Conservation (phyloP, 2,113 vertebrate genomes). For the Chloropsis hardwickii region DNA sequence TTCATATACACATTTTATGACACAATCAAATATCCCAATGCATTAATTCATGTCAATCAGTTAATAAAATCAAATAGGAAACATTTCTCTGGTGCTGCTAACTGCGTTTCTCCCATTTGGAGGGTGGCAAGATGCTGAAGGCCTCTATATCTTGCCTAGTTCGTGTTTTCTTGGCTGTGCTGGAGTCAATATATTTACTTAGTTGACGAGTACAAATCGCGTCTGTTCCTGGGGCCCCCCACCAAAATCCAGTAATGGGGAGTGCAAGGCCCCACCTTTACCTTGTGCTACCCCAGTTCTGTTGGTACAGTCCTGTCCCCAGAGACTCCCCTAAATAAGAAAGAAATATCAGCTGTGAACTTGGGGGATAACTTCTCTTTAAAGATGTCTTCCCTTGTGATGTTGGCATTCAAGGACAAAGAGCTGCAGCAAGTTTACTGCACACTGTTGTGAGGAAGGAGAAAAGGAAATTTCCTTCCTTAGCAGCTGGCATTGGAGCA, state of each 20-base stretch:
- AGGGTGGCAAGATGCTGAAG: conserved; percentile 11
- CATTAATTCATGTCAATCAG: conserved; percentile 85
- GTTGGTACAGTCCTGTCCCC: not conserved
- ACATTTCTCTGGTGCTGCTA: conserved; percentile 67
- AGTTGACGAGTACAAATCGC: not conserved
- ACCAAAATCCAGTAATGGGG: not conserved
- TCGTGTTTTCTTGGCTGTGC: not conserved
- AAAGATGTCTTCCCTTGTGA: not conserved
- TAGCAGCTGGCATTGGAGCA: not conserved
- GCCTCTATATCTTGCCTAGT: conserved; percentile 2
- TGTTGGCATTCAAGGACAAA: conserved; percentile 31
- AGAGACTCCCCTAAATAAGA: not conserved
- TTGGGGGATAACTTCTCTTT: not conserved
- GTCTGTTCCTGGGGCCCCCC: rapidly evolving
- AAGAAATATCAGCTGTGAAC: not conserved
- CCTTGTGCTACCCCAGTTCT: not conserved
- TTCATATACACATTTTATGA: conserved; percentile 86
- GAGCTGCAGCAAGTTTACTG: not conserved
- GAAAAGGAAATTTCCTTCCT: not conserved
- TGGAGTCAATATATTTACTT: not conserved
- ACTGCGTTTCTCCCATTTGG: conserved; percentile 55
- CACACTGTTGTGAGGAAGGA: not conserved
- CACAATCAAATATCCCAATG: conserved; percentile 84
- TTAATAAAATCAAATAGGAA: conserved; percentile 85
- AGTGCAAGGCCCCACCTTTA: not conserved